phyloP scores from a whole-genome alignment of 2,888 invertebrate genomes.

The Euplexia lucipara region DNA sequence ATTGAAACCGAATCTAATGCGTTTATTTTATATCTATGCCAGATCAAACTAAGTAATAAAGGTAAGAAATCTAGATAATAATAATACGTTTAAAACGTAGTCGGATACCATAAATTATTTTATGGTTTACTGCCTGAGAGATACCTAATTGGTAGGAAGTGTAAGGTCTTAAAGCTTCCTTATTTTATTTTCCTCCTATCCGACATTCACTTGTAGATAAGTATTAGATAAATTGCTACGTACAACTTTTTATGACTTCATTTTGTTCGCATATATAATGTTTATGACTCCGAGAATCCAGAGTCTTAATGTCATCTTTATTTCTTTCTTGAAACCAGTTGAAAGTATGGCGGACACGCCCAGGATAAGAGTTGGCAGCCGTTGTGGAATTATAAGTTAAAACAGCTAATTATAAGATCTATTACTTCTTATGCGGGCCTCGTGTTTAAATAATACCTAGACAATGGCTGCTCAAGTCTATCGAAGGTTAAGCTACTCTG shows the following conservation, averaged over 20 bases:
- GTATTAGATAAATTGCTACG: conserved; percentile 37
- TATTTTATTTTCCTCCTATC: conserved; percentile 46
- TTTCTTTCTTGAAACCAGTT: conserved; percentile 25
- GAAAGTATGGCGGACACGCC: background rate
- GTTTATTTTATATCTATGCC: conserved; percentile 28
- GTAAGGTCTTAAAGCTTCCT: conserved; percentile 51
- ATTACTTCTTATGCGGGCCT: too few species aligned
- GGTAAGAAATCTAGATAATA: conserved; percentile 33
- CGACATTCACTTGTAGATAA: conserved; percentile 37
- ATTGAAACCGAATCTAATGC: conserved; percentile 32
- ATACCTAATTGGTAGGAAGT: conserved; percentile 56
- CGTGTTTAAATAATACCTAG: too few species aligned
- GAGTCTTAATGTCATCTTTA: conserved; percentile 23
- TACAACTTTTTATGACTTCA: conserved; percentile 33
- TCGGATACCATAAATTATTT: conserved; percentile 33
- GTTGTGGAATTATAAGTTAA: conserved; percentile 3
- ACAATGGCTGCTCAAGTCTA: too few species aligned
- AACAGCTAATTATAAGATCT: background rate
- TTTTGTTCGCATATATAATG: conserved; percentile 13
- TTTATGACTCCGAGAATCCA: background rate
- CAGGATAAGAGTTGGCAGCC: conserved; percentile 3
- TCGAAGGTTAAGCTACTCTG: too few species aligned
- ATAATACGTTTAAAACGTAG: conserved; percentile 20
- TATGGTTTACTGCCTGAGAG: conserved; percentile 36
- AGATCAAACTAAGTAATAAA: conserved; percentile 23